phyloP scores from a whole-genome alignment of 2,888 invertebrate species.

The Caenorhabditis zanzibari region DNA sequence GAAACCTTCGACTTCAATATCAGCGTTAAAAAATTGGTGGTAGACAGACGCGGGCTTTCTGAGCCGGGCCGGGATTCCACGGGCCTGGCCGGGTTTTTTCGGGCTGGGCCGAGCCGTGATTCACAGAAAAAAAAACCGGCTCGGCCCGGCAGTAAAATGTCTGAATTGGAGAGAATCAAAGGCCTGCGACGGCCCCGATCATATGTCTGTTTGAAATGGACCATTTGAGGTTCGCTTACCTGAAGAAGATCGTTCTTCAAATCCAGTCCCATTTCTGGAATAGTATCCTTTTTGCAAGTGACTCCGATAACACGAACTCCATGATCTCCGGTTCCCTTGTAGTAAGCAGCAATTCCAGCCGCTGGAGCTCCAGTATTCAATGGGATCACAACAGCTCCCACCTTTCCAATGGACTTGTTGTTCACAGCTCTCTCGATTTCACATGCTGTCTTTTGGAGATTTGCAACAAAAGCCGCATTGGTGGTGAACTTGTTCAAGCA shows the following conservation, averaged over 20 bases:
- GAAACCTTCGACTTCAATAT: too few relatives aligned
- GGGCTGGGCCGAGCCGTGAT: too few relatives aligned
- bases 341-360: slow-evolving; percentile 89
- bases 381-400: slow-evolving; percentile 91
- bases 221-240: too few relatives aligned
- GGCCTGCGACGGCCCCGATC: too few relatives aligned
- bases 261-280: slow-evolving; percentile 62
- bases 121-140: too few relatives aligned
- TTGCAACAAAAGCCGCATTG: slow-evolving; percentile 57
- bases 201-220: too few relatives aligned
- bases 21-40: too few relatives aligned
- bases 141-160: too few relatives aligned
- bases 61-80: too few relatives aligned
- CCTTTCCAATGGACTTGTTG: slow-evolving; percentile 76
- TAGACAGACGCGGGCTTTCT: too few relatives aligned
- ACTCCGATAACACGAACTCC: slow-evolving; percentile 86
- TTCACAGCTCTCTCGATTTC: slow-evolving; percentile 86
- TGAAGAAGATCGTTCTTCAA: slow-evolving; percentile 55
- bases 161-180: too few relatives aligned
- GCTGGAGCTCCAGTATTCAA: slow-evolving; percentile 96
- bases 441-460: slow-evolving; percentile 55
- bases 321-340: slow-evolving; percentile 58
- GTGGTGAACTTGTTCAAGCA: slow-evolving; percentile 52
- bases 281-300: slow-evolving; percentile 86
- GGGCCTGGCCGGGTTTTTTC: too few relatives aligned